Conservation (phyloP, 1,140 invertebrate genomes). For the Cardiocondyla obscurior region DNA sequence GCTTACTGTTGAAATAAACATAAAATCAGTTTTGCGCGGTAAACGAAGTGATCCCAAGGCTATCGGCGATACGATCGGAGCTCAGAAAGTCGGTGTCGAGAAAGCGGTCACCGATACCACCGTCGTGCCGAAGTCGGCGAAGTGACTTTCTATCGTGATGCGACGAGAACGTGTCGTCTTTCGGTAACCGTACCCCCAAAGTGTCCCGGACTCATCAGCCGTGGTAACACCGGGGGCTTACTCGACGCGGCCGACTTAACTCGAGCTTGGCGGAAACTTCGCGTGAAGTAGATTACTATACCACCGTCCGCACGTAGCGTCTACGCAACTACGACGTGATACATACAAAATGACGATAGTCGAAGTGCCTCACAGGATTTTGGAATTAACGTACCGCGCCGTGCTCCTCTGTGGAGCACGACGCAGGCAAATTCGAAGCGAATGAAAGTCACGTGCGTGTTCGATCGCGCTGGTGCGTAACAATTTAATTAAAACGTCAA, state of each 20-base stretch:
- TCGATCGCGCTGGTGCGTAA: slow-evolving; percentile 1
- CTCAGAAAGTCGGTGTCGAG: background rate
- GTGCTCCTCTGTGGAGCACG: slow-evolving; percentile 38
- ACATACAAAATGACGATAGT: slow-evolving; percentile 54
- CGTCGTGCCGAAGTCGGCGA: background rate
- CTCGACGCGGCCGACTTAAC: slow-evolving; percentile 64
- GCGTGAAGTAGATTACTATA: slow-evolving; percentile 65
- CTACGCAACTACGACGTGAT: slow-evolving; percentile 35
- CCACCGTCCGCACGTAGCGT: slow-evolving; percentile 39
- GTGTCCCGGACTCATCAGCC: slow-evolving; percentile 64
- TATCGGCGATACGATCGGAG: background rate
- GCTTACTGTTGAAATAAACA: background rate
- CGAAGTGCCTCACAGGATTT: slow-evolving; percentile 54
- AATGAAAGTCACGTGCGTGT: background rate
- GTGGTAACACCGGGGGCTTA: slow-evolving; percentile 66
- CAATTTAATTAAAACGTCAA: slow-evolving; percentile 2
- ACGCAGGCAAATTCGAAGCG: background rate
- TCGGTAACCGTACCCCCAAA: slow-evolving; percentile 47
- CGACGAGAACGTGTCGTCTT: slow-evolving; percentile 43
- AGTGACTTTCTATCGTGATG: slow-evolving; percentile 28
- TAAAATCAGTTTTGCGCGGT: background rate
- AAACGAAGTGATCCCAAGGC: background rate
- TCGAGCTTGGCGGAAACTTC: slow-evolving; percentile 61
- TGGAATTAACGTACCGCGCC: slow-evolving; percentile 54
- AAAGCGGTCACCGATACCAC: background rate